phyloP scores from a whole-genome alignment of 2,888 invertebrate species.

The Diadegma fenestrale region DNA sequence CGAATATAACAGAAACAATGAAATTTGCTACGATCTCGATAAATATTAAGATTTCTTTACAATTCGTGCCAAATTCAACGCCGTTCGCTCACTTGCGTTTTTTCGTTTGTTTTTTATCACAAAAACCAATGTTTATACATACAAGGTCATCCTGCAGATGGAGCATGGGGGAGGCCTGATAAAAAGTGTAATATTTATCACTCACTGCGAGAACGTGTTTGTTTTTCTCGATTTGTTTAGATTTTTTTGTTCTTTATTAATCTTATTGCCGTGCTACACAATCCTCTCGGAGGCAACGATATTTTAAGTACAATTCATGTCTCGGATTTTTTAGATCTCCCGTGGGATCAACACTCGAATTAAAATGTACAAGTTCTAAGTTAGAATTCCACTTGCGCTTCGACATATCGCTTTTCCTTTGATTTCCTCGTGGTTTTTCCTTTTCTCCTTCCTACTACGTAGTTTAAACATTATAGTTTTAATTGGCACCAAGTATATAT shows the following conservation, averaged over 20 bases:
- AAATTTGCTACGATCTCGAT: slow-evolving; percentile 58
- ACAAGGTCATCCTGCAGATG: slow-evolving; percentile 13
- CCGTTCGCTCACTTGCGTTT: slow-evolving; percentile 5
- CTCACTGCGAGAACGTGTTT: slow-evolving; percentile 58
- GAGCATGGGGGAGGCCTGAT: slow-evolving; percentile 52
- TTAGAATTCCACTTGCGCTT: slow-evolving; percentile 43
- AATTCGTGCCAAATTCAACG: slow-evolving; percentile 27
- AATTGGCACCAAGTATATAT: slow-evolving; percentile 75
- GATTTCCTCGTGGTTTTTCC: slow-evolving; percentile 37
- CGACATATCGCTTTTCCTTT: slow-evolving; percentile 31
- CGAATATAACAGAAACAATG: slow-evolving; percentile 40
- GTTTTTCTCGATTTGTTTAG: slow-evolving; percentile 24
- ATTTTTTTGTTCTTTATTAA: slow-evolving; percentile 16
- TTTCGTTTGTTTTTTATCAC: slow-evolving; percentile 9
- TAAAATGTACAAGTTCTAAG: slow-evolving; percentile 55
- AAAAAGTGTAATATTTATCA: slow-evolving; percentile 60
- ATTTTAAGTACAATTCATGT: slow-evolving; percentile 64
- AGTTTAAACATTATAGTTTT: slow-evolving; percentile 70
- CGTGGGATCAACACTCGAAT: slow-evolving; percentile 68
- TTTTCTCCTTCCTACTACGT: slow-evolving; percentile 43
- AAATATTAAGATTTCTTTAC: slow-evolving; percentile 45
- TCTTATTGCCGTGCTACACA: slow-evolving; percentile 75
- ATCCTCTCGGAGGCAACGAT: slow-evolving; percentile 76
- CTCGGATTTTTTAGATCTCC: slow-evolving; percentile 73
- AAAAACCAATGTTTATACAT: slow-evolving; percentile 22